Percentiles rank a stretch among this genome's conserved stretches.
Conservation (phyloP, 2,797 vertebrate genomes). For the Hemibagrus guttatus region DNA sequence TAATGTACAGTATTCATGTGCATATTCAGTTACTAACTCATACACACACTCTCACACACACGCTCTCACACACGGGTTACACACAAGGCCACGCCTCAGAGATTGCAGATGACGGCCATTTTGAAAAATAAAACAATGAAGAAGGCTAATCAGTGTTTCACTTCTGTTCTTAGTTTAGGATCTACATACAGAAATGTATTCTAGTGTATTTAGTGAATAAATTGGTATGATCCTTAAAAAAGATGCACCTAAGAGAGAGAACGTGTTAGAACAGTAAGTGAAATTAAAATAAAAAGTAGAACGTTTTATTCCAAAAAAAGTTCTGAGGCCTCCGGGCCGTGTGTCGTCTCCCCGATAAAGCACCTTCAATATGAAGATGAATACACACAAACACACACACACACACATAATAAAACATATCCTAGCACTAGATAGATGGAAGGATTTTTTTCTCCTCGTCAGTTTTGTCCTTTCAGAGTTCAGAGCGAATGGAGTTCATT, state of each 20-base stretch:
- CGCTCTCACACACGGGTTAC: constrained; percentile 64
- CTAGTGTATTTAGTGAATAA: background rate
- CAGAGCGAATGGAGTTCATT: background rate
- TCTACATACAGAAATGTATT: constrained; percentile 10
- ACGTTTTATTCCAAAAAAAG: constrained; percentile 1
- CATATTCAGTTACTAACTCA: constrained; percentile 60
- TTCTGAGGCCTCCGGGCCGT: constrained; percentile 32
- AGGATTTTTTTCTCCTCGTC: constrained; percentile 37
- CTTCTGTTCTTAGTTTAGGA: background rate
- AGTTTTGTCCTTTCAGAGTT: constrained; percentile 23
- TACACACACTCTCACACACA: constrained; percentile 54
- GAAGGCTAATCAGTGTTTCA: background rate
- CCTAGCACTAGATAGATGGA: constrained; percentile 61
- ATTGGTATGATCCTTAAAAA: background rate
- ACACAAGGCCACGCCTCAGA: constrained; percentile 71
- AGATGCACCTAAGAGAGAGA: constrained; percentile 50
- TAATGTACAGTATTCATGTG: constrained; percentile 79
- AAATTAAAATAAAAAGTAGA: constrained; percentile 19
- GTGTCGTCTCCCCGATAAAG: constrained; percentile 61
- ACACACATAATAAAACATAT: constrained; percentile 63
- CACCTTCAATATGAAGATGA: constrained; percentile 89
- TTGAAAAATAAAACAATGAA: constrained; percentile 4
- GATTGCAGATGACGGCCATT: constrained; percentile 40
- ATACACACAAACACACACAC: constrained; percentile 56
- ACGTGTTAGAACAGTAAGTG: constrained; percentile 43